Evolutionary conservation across 2,797 vertebrate genomes (phyloP).

Genomic region (Chelonia mydas): DNA sequence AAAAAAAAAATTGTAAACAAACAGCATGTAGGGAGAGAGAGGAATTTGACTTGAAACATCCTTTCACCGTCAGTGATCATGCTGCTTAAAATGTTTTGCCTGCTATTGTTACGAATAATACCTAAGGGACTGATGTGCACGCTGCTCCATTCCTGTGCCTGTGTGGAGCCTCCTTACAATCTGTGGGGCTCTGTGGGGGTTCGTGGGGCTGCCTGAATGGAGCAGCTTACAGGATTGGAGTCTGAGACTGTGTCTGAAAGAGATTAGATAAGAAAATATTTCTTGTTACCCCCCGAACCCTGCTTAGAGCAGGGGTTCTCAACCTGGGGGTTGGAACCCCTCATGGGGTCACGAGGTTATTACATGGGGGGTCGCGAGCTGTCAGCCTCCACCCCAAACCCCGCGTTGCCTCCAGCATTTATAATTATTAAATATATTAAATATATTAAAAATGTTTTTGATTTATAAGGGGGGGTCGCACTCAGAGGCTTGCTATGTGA

Average conservation of each 20-base stretch:
- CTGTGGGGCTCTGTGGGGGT: neutral
- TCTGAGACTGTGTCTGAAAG: neutral
- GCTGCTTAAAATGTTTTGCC: neutral
- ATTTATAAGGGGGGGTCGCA: too few relatives aligned
- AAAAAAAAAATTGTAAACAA: neutral
- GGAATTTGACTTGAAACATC: neutral
- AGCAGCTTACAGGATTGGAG: neutral
- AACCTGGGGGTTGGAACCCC: too few relatives aligned
- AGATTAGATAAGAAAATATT: neutral
- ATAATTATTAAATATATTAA: too few relatives aligned
- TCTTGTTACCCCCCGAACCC: neutral
- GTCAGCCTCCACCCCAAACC: too few relatives aligned
- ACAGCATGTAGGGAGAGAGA: neutral
- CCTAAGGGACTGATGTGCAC: neutral
- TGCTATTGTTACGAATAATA: neutral
- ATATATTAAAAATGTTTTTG: too few relatives aligned
- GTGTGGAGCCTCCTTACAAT: neutral
- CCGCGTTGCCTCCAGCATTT: too few relatives aligned
- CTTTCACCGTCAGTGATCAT: neutral
- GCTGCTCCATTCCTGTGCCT: slow-evolving; percentile 2
- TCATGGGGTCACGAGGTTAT: too few relatives aligned
- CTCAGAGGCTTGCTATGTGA: too few relatives aligned
- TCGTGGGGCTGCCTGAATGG: neutral
- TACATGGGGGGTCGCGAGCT: too few relatives aligned
- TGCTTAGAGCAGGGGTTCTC: too few relatives aligned